Base-by-base conservation (phyloP, 2,797 vertebrate genomes). In the Myoxocephalus aenaeus region DNA sequence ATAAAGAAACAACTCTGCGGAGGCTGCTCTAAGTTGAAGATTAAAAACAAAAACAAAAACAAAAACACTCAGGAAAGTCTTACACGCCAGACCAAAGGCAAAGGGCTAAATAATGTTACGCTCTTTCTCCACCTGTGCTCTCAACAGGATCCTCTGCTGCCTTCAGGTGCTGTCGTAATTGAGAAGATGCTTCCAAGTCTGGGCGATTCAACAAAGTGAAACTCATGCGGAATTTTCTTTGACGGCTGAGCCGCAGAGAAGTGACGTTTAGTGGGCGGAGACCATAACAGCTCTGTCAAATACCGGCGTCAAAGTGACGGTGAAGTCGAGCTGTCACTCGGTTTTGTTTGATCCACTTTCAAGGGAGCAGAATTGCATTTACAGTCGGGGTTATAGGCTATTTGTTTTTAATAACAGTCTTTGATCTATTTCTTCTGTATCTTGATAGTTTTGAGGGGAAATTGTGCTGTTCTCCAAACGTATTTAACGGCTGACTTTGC, bases 211-310 rank as follows among this genome's bases (percentile, higher is more conserved):
- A 36, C 32, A 65, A 69, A 80, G 80, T 83, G 75, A 76, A 69
- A 58, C 44, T 59, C 17, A 27, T 32, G 27, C 12, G 29, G 36
- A 29, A 25, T 77, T 57, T 70, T 62, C 65, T 87, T 61, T 84
- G 86, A 89, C 84, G 79, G 75, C 80, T 56, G 80, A 84, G 67
- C 69, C 58, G 61, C 68, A 38, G 58, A 80, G 68, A 77, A 51
- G 85, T 93, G 92, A 92, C 90, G 92, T 85, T 79, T 38, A 22
- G 89, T 81, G 88, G 92, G 91, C 70, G 90, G 90, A 84, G 92
- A 89, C 56, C 42, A 25, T 3, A 1, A 61, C 34, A 46, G 57
- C 56, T 62, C 75, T 22, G 34, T 56, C 58, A 83, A 27, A 27
- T 12, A 12, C 46, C 18, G 72, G 12, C 27, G 71, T 34, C 42